Base-by-base conservation (phyloP, 2,888 invertebrate species). In the Drepana falcataria region DNA sequence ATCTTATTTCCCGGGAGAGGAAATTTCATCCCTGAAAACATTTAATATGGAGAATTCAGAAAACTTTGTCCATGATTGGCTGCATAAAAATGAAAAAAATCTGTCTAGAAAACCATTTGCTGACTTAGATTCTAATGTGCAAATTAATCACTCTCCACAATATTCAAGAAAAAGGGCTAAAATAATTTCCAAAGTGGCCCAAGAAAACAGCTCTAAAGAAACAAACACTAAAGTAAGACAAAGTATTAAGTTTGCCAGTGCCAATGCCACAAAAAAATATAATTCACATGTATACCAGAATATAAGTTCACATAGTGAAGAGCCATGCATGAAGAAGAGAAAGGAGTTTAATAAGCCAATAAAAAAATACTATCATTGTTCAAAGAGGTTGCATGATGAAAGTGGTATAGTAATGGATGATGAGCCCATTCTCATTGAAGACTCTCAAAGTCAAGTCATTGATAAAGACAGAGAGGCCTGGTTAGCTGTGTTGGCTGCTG, bases 401-500 rank as follows among this genome's bases (percentile, higher is more conserved):
- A 87, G 82, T 79, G 83, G 79, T 5, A 82, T 82, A 59, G 75
- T 73, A 56, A 68, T 82, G 57, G 81, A 85, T 68, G 76, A 83
- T 72, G 81, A 83, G 48, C 60, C 63, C 6, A 76, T 79, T 62
- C 60, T 77, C 3, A 82, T 88, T 62, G 75, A 85, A 64, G 84
- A 84, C 55, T 76, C 80, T 49, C 77, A 77, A 62, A 74, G 63
- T 64, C 54, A 71, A 55, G 52, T 55, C 48, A 44, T 78, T 54
- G 86, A 89, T 69, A 90, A 88, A 71, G 90, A 91, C 68, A 71
- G 61, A 64, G 62, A 75, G 47, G 87, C 89, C 55, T 82, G 75
- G 65, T 59, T 79, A 47, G 84, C 83, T 59, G 81, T 89, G 9
- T 57, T 74, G 49, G 68, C 77, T 60, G 82, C 82, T 61, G 75